A percentile compares a stretch with the other conserved stretches of the same genome.
phyloP scores from a whole-genome alignment of 2,797 vertebrate species.

The Ctenopoma multispine region DNA sequence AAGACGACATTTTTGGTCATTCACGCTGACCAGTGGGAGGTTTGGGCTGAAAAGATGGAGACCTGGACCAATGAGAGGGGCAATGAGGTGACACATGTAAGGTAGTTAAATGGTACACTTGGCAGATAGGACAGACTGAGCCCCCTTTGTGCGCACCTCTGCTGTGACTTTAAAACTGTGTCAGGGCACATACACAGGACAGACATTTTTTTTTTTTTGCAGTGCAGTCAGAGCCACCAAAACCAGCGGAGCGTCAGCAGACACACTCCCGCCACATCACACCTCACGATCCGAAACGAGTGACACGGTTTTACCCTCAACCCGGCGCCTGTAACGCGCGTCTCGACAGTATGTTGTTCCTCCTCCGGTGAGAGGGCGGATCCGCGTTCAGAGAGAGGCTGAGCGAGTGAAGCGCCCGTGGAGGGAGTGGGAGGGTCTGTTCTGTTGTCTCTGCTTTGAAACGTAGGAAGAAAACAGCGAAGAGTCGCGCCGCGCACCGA shows the following conservation, averaged over 20 bases:
- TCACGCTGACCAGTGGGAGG: too few relatives aligned
- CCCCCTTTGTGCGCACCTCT: constrained; percentile 9
- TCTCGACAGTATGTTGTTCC: neutral
- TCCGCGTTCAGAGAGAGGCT: constrained; percentile 18
- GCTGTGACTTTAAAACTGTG: constrained; percentile 27
- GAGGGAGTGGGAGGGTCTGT: constrained; percentile 45
- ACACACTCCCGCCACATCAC: neutral
- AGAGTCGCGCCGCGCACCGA: constrained; percentile 51
- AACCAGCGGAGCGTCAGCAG: constrained; percentile 35
- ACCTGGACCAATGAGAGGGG: neutral
- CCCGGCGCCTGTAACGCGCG: neutral
- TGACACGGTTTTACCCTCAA: neutral
- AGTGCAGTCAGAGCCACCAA: constrained; percentile 25
- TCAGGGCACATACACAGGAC: neutral
- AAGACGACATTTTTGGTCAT: too few relatives aligned
- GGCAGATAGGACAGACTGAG: neutral
- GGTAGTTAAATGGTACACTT: neutral
- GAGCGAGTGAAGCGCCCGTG: constrained; percentile 9
- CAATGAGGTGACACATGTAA: too few relatives aligned
- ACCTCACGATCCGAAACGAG: neutral
- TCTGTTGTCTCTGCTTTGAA: constrained; percentile 15
- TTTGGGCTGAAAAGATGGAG: neutral
- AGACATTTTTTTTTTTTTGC: constrained; percentile 38
- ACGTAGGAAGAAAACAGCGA: constrained; percentile 33
- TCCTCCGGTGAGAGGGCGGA: constrained; percentile 47